Conservation (phyloP, 2,113 vertebrate genomes). For the Todiramphus chloris region DNA sequence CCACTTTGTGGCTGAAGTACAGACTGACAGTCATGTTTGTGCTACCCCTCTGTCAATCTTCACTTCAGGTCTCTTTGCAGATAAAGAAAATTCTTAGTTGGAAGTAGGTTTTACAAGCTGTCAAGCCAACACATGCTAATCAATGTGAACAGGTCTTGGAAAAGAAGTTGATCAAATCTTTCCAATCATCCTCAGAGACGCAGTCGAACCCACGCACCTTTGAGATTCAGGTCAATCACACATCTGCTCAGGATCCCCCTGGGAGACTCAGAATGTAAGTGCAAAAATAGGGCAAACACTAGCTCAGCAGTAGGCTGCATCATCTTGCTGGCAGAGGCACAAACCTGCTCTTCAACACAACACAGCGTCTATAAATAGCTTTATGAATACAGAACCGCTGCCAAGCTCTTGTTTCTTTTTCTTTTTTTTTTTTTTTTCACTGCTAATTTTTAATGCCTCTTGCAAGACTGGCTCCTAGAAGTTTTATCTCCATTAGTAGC, state of each 20-base stretch:
- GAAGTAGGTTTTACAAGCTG: neutral
- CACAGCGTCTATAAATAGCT: conserved; percentile 45
- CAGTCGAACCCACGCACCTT: neutral
- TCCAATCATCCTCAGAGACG: neutral
- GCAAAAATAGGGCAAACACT: conserved; percentile 55
- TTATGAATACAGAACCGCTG: conserved; percentile 50
- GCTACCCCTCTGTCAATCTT: neutral
- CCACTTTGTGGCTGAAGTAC: neutral
- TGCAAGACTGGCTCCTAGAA: conserved; percentile 22
- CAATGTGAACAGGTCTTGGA: neutral
- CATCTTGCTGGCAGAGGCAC: conserved; percentile 40
- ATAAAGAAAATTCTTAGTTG: neutral
- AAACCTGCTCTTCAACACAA: conserved; percentile 26
- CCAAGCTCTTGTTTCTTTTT: conserved; percentile 7
- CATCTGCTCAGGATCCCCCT: conserved; percentile 3
- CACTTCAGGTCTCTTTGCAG: neutral
- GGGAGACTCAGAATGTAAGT: conserved; percentile 7
- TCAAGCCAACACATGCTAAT: neutral
- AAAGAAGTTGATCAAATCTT: neutral
- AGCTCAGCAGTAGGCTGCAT: conserved; percentile 32
- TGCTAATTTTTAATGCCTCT: conserved; percentile 41
- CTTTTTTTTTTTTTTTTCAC: neutral
- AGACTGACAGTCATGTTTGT: neutral
- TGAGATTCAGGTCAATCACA: conserved; percentile 26
- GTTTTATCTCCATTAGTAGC: conserved; percentile 49